phyloP scores from a whole-genome alignment of 2,113 vertebrate genomes.

The Chaetorhynchus papuensis region DNA sequence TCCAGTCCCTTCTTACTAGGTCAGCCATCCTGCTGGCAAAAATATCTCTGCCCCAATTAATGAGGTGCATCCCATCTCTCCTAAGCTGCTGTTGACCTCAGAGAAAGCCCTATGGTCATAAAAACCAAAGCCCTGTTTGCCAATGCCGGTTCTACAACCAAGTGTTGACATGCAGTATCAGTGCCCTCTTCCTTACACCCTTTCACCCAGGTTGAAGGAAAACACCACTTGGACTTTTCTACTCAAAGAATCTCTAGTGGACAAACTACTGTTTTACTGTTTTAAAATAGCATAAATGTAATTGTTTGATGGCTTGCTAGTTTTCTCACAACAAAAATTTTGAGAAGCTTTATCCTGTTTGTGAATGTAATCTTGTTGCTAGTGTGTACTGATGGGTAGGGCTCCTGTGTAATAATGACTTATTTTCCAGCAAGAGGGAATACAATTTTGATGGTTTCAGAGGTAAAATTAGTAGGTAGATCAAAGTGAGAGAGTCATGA shows the following conservation, averaged over 20 bases:
- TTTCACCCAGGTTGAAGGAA: not conserved
- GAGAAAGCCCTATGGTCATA: not conserved
- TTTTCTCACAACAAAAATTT: not conserved
- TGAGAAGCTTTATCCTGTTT: not conserved
- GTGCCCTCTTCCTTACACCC: not conserved
- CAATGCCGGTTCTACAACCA: rapidly evolving
- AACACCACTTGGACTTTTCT: not conserved
- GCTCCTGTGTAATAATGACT: not conserved
- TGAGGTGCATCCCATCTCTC: not conserved
- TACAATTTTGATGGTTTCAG: not conserved
- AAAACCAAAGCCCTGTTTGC: not conserved
- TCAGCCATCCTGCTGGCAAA: not conserved
- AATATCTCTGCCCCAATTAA: not conserved
- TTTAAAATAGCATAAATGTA: not conserved
- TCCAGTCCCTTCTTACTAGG: not conserved
- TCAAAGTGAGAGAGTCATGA: not conserved
- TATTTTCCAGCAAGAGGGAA: not conserved
- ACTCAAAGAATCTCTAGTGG: not conserved
- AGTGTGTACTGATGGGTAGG: not conserved
- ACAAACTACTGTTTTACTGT: not conserved
- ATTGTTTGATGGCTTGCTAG: not conserved
- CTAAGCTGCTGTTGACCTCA: not conserved
- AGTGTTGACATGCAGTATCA: not conserved
- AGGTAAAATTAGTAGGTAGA: not conserved
- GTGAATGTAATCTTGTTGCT: not conserved